phyloP scores from a whole-genome alignment of 92 coral and sea anemone genomes.

The Heliopora coerulea region DNA sequence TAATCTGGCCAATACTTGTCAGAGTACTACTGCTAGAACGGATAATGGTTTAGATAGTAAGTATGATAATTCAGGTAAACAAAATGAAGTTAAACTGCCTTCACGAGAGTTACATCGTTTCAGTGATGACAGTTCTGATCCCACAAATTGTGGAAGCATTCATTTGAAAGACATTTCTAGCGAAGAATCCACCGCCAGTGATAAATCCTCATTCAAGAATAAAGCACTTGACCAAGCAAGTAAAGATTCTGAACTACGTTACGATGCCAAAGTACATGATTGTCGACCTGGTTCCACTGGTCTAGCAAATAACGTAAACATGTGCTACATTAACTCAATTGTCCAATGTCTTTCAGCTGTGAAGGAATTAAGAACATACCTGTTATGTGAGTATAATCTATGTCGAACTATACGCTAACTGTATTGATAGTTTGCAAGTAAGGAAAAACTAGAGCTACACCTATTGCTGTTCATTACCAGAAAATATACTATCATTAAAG shows the following conservation, averaged over 20 bases:
- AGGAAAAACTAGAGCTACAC: too few relatives aligned
- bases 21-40: not conserved
- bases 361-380: slow-evolving; percentile 70
- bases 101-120: not conserved
- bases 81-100: not conserved
- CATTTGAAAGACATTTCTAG: not conserved
- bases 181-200: not conserved
- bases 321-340: slow-evolving; percentile 90
- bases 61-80: not conserved
- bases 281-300: slow-evolving; percentile 75
- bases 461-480: too few relatives aligned
- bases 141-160: not conserved
- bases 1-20: not conserved
- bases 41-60: not conserved
- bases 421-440: too few relatives aligned
- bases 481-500: too few relatives aligned
- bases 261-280: slow-evolving; percentile 22
- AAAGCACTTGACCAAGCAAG: not conserved
- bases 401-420: too few relatives aligned
- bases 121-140: not conserved
- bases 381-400: slow-evolving; percentile 62
- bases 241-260: not conserved
- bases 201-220: not conserved
- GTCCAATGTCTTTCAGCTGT: slow-evolving; percentile 95
- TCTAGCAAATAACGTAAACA: slow-evolving; percentile 74